phyloP scores from a whole-genome alignment of 2,888 invertebrate species.

The Ormyrus rosae region DNA sequence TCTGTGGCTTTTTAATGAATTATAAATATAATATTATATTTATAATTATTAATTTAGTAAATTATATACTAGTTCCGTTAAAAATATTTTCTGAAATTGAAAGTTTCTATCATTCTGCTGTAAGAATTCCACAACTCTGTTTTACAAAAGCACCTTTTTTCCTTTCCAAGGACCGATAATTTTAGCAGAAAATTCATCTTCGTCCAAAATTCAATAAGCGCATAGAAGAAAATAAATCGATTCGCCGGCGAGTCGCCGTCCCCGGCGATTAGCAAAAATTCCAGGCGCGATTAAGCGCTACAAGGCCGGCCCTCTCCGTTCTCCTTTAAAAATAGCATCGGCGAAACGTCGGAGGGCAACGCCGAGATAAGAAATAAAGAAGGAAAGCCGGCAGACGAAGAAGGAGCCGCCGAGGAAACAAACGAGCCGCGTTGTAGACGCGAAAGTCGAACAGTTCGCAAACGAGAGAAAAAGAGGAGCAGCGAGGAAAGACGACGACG shows the following conservation, averaged over 20 bases:
- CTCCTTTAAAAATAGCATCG: slow-evolving; percentile 22
- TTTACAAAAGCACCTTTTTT: no score
- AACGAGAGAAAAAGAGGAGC: slow-evolving; percentile 20
- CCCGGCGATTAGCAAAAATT: slow-evolving; percentile 20
- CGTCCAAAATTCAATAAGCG: no score
- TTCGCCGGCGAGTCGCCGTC: background rate
- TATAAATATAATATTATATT: no score
- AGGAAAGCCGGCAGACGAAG: background rate
- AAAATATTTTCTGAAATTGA: no score
- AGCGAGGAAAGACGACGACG: slow-evolving; percentile 3
- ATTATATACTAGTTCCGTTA: no score
- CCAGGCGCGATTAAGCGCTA: slow-evolving; percentile 2
- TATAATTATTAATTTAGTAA: no score
- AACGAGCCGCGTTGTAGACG: slow-evolving; percentile 46
- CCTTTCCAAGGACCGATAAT: background rate
- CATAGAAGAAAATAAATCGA: background rate
- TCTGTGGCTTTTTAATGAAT: no score
- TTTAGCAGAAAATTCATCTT: background rate
- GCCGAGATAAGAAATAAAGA: slow-evolving; percentile 20
- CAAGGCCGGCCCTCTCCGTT: background rate
- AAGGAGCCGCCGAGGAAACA: slow-evolving; percentile 52
- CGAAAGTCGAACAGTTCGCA: slow-evolving; percentile 33
- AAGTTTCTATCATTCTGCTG: no score
- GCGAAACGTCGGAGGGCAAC: background rate
- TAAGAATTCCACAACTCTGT: no score